Conservation (phyloP, 1,140 invertebrate species). For the Aphelenchoides besseyi region DNA sequence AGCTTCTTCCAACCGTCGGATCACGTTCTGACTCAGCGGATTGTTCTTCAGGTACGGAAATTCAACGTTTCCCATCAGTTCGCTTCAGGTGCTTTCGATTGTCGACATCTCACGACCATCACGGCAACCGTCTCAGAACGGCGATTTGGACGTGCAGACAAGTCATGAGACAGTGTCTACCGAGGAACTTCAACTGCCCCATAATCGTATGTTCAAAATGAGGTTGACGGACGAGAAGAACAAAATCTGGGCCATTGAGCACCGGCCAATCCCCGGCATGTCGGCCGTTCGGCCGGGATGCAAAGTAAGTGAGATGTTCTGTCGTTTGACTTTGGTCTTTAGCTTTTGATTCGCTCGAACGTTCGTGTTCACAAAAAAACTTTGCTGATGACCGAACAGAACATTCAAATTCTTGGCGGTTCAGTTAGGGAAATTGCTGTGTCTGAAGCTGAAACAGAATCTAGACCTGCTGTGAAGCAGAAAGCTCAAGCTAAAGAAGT, state of each 20-base stretch:
- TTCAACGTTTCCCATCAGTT: neutral
- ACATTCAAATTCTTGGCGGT: neutral
- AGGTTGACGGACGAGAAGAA: neutral
- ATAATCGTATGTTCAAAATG: neutral
- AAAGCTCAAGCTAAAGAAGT: too few relatives aligned
- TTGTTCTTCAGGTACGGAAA: neutral
- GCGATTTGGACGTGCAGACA: neutral
- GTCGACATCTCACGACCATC: neutral
- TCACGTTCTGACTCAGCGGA: neutral
- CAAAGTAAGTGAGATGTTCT: neutral
- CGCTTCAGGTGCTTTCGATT: neutral
- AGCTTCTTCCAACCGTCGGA: neutral
- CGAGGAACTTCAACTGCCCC: too few relatives aligned
- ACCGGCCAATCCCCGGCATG: neutral
- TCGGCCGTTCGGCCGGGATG: neutral
- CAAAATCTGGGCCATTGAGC: neutral
- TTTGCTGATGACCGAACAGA: neutral
- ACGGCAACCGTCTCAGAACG: neutral
- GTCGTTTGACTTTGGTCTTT: neutral
- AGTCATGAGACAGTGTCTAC: too few relatives aligned
- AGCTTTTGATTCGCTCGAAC: neutral
- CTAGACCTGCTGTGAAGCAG: too few relatives aligned
- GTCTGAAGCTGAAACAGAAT: too few relatives aligned
- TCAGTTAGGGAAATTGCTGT: neutral
- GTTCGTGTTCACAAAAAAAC: neutral